Base-by-base conservation (phyloP, 2,113 vertebrate species). In the Sisor rabdophorus region DNA sequence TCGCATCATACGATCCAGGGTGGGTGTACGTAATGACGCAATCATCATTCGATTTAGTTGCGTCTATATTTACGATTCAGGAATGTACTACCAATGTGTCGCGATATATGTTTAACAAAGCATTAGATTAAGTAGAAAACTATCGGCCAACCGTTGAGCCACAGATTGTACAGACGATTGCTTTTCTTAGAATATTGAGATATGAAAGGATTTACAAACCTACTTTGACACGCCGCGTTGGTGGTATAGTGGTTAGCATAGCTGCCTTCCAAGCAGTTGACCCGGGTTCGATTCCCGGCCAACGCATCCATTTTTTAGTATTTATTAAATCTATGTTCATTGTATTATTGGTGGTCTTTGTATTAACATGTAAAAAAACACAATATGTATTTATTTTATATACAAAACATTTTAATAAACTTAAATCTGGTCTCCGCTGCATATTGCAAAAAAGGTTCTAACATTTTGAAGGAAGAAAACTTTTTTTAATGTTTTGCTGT, bases 261-360 rank as follows among this genome's bases (percentile, higher is more conserved):
- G 85, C 86, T 88, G 84, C 85, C 81, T 87, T 83, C 84, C 86
- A 87, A 87, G 86, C 86, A 87, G 85, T 86, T 86, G 84, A 87
- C 87, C 85, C 71, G 86, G 87, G 85, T 86, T 88, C 61, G 83
- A 88, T 88, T 87, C 84, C 84, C 82, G 84, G 84, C 85, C 86
- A 86, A 80, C 79, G 84, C 84, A 87, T 69, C 2, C 1, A 9
- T 7, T 59, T 60, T 30, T 59, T 44, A 6, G 5, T 30, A 32
- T 17, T 17, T 30, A 32, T 60, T 19, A 1, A 32, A 28, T 8
- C 4, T 11, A 17, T 9, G 9, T 17, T 17, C 17, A 7, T 15
- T 3, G 22, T 15, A 16, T 13, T 44, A 10, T 19, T n/a, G 11
- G 2, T 26, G 36, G n/a, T 40, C 4, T 40, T 17, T n/a, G 19